Evolutionary conservation across 2,888 invertebrate species (phyloP).

Genomic region (Lacanobia wlatinum): DNA sequence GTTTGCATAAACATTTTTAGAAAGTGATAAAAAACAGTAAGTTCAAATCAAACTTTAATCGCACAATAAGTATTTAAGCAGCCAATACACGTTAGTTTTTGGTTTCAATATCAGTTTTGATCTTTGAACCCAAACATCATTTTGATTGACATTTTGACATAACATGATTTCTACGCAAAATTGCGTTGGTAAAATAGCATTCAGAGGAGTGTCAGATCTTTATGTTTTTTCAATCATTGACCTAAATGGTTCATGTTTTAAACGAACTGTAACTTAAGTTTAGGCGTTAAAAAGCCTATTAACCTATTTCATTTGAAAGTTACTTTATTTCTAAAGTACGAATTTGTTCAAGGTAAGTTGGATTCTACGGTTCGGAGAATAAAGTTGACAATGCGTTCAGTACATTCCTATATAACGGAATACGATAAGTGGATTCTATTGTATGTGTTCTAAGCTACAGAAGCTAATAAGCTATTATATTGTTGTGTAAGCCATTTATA

Average conservation of each 20-base stretch:
- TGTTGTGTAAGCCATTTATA: constrained; percentile 61
- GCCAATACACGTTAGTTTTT: constrained; percentile 18
- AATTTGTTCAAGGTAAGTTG: constrained; percentile 46
- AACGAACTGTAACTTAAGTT: constrained; percentile 84
- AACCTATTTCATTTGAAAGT: constrained; percentile 89
- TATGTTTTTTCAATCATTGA: constrained; percentile 73
- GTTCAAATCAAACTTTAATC: not conserved
- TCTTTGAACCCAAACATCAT: constrained; percentile 48
- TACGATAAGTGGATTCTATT: constrained; percentile 72
- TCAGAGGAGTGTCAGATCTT: constrained; percentile 52
- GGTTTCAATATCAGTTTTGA: constrained; percentile 53
- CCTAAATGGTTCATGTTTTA: constrained; percentile 80
- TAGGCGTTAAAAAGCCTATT: constrained; percentile 88
- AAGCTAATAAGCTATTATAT: constrained; percentile 69
- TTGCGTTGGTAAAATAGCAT: constrained; percentile 29
- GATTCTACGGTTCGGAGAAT: constrained; percentile 51
- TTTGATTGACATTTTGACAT: constrained; percentile 62
- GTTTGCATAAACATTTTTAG: constrained; percentile 17
- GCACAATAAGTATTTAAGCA: constrained; percentile 45
- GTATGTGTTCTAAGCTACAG: constrained; percentile 70
- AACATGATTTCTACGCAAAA: constrained; percentile 60
- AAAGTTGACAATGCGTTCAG: constrained; percentile 47
- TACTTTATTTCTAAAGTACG: constrained; percentile 71
- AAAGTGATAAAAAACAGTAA: constrained; percentile 44
- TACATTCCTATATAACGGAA: constrained; percentile 65